Evolutionary conservation across 2,797 vertebrate genomes (phyloP).

Genomic region (Siniperca obscura): DNA sequence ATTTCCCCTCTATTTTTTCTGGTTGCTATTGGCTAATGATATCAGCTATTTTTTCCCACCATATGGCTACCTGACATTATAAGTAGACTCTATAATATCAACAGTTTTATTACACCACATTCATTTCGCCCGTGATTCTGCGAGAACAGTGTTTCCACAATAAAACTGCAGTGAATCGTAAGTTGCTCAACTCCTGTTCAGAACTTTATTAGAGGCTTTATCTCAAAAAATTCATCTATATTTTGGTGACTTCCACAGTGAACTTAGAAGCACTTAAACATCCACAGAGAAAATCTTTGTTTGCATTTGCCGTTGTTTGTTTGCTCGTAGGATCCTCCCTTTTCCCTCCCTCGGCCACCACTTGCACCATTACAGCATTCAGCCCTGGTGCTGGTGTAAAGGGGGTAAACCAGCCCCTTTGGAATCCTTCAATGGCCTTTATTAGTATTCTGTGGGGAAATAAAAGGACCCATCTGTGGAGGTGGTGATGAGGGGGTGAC

Average conservation of each 20-base stretch:
- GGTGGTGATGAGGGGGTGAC: slow-evolving; percentile 80
- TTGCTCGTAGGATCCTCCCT: slow-evolving; percentile 55
- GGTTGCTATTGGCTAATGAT: slow-evolving; percentile 51
- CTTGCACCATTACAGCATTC: slow-evolving; percentile 79
- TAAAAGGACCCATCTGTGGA: slow-evolving; percentile 86
- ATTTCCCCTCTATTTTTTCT: slow-evolving; percentile 58
- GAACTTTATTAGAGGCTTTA: slow-evolving; percentile 22
- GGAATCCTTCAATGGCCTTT: slow-evolving; percentile 83
- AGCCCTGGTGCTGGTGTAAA: slow-evolving; percentile 60
- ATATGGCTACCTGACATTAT: slow-evolving; percentile 58
- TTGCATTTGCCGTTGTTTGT: slow-evolving; percentile 68
- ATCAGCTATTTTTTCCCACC: slow-evolving; percentile 55
- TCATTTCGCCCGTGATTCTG: slow-evolving; percentile 55
- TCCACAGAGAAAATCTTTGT: slow-evolving; percentile 55
- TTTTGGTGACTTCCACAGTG: slow-evolving; percentile 26
- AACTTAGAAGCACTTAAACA: slow-evolving; percentile 53
- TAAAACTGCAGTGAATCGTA: slow-evolving; percentile 11
- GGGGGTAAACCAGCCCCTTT: slow-evolving; percentile 70
- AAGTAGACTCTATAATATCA: slow-evolving; percentile 53
- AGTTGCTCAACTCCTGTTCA: neutral
- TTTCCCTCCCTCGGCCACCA: slow-evolving; percentile 62
- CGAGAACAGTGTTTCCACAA: slow-evolving; percentile 4
- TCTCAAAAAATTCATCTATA: neutral
- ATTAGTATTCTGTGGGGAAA: slow-evolving; percentile 85
- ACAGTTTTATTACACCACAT: slow-evolving; percentile 58